Base-by-base conservation (phyloP, 2,113 vertebrate genomes). In the Oreochromis niloticus region DNA sequence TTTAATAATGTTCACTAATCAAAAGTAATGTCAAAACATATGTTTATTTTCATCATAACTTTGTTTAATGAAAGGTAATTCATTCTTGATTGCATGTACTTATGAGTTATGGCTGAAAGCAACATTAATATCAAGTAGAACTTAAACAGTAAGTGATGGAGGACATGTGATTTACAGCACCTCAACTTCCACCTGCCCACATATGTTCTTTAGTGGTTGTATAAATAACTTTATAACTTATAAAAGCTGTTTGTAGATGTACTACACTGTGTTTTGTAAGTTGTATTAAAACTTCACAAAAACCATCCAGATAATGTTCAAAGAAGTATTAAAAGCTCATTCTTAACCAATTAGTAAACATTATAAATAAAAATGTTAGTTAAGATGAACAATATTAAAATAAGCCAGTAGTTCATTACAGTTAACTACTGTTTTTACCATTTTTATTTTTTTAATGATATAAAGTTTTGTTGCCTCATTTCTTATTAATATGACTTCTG, bases 21-120 rank as follows among this genome's bases (percentile, higher is more conserved):
- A 71, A 43, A 43, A 71, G 66, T 71, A 71, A 46, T 10, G 39
- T 73, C 22, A 73, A 71, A 24, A 0, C 5, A 27, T 73, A 12
- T 43, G 68, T 73, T 73, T 73, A 27, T 73, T 7, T 73, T 27
- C 8, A 46, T 3, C 13, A 46, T 16, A 73, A 46, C 5, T 27
- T 27, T 46, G 13, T 17, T 16, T 27, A 73, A 10, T 73, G 22
- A 46, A 73, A 46, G 7, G 0, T 0, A 73, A 43, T 14, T 46
- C 1, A 46, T 73, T 73, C 39, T 27, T 73, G 22, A 10, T 3
- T 27, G 22, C 24, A 73, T 46, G 63, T 71, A 71, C 39, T 73
- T 16, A 39, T 50, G 41, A 27, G 22, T 24, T 71, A 24, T 43
- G 16, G 7, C 16, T 8, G 16, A 46, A 46, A 14, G 13, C 13